Evolutionary conservation across 1,140 invertebrate genomes (phyloP), one percentile per base, ranked within the genome.

Genomic region (Psix sp.): DNA sequence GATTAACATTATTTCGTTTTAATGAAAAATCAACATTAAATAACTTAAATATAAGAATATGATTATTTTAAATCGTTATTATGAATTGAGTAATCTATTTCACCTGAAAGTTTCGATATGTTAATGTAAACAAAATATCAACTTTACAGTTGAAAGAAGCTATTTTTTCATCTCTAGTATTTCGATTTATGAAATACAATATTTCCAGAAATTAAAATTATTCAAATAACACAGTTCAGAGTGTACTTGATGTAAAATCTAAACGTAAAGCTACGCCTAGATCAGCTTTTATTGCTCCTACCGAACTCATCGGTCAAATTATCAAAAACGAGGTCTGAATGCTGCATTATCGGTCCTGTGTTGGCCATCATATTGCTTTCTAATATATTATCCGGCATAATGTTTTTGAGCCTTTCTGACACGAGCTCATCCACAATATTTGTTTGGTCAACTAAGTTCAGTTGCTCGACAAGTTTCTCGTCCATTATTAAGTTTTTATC

Each of bases 401-500:
- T 85, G 33, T 80, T 85, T 31, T 85, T 86, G 3, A 86, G 46
- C 67, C 83, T 78, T 51, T 86, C 84, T 0, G 80, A 83, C 3
- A 86, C 84, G 11, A 86, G 20, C 38, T 86, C 82, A 52, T 86
- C 84, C 2, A 85, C 83, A 21, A 86, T 78, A 59, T 82, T 80
- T 0, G 83, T 75, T 52, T 84, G 84, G 38, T 86, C 83, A 0
- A 82, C 82, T 4, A 85, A 54, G 56, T 85, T 80, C 16, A 85
- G 48, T 2, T 85, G 83, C 18, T 86, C 84, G 0, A 82, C 84
- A 17, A 86, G 74, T 57, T 86, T 86, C 15, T 85, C 84, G 38
- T 86, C 84, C 7, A 86, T 85, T 56, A 86, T 77, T 29, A 86
- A 74, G 49, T 84, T 84, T 35, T 86, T 86, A 46, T 84, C 84